Evolutionary conservation across 2,888 invertebrate genomes (phyloP).

Genomic region (Fissipunctia ypsillon): DNA sequence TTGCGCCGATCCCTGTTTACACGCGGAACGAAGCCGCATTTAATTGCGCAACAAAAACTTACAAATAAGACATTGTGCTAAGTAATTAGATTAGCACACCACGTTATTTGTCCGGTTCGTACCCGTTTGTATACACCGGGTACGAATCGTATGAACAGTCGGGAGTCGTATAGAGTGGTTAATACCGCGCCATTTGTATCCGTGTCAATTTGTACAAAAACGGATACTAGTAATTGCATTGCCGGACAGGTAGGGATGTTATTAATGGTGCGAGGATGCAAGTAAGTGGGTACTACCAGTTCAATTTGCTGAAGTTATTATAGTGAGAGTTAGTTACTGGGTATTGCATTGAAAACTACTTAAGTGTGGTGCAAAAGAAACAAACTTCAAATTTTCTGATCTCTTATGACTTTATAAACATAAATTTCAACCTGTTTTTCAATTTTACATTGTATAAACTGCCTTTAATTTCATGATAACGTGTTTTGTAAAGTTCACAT

Average conservation of each 20-base stretch:
- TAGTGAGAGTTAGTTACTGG: conserved; percentile 53
- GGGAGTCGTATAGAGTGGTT: conserved; percentile 75
- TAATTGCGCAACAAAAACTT: conserved; percentile 86
- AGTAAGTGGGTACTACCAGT: conserved; percentile 63
- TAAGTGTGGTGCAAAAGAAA: conserved; percentile 24
- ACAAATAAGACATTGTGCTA: conserved; percentile 89
- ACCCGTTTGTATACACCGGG: conserved; percentile 45
- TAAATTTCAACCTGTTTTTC: background rate
- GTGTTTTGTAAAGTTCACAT: background rate
- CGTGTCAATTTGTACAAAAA: conserved; percentile 75
- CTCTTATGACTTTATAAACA: background rate
- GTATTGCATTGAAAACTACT: conserved; percentile 14
- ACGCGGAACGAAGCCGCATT: conserved; percentile 78
- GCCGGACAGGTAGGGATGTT: conserved; percentile 64
- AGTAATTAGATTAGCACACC: conserved; percentile 89
- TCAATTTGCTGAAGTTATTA: conserved; percentile 59
- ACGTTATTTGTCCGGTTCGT: conserved; percentile 76
- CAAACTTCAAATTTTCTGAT: conserved; percentile 1
- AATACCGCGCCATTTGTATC: conserved; percentile 74
- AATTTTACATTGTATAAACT: background rate
- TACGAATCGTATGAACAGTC: conserved; percentile 38
- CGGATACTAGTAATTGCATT: conserved; percentile 76
- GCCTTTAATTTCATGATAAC: background rate
- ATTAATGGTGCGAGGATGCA: conserved; percentile 67
- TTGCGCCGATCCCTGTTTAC: conserved; percentile 77